These are phyloP conservation scores for Steinernema khuongi DNA, from an alignment of 1,140 invertebrate species.

Conservation along the genomic window DNA sequence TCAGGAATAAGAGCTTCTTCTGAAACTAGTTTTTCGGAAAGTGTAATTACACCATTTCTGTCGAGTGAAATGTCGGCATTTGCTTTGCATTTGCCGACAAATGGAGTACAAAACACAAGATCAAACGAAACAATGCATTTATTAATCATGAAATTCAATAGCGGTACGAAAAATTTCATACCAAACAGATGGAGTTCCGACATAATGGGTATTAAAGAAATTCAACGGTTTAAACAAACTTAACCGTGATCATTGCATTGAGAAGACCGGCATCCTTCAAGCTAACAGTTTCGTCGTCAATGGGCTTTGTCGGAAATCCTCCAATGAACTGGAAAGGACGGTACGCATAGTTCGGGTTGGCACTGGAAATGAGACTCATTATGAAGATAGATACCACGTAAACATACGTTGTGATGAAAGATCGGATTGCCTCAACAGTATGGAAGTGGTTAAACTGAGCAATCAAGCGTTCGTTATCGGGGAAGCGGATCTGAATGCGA, in stretches of 20 bases:
- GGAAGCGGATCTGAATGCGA: conserved; percentile 74
- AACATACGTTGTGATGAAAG: conserved; percentile 72
- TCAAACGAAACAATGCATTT: too few species aligned
- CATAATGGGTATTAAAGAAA: too few species aligned
- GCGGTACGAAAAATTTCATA: too few species aligned
- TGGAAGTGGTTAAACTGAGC: conserved; percentile 81
- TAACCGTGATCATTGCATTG: conserved; percentile 68
- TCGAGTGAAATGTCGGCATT: too few species aligned
- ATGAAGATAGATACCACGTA: conserved; percentile 15
- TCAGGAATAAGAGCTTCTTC: too few species aligned
- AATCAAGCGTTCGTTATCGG: conserved; percentile 76
- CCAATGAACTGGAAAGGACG: conserved; percentile 74
- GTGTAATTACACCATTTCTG: too few species aligned
- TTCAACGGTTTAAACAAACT: conserved; percentile 24
- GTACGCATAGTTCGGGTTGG: conserved; percentile 73
- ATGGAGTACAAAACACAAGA: too few species aligned
- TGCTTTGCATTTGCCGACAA: too few species aligned
- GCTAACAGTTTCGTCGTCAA: conserved; percentile 71
- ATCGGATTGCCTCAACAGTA: conserved; percentile 74
- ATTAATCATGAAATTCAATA: too few species aligned
- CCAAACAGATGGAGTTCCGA: too few species aligned
- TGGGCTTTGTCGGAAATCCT: conserved; percentile 81
- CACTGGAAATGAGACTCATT: too few species aligned
- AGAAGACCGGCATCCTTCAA: conserved; percentile 76
- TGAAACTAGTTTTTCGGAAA: too few species aligned